phyloP scores from a whole-genome alignment of 2,797 vertebrate species.

The Anabacerthia variegaticeps region DNA sequence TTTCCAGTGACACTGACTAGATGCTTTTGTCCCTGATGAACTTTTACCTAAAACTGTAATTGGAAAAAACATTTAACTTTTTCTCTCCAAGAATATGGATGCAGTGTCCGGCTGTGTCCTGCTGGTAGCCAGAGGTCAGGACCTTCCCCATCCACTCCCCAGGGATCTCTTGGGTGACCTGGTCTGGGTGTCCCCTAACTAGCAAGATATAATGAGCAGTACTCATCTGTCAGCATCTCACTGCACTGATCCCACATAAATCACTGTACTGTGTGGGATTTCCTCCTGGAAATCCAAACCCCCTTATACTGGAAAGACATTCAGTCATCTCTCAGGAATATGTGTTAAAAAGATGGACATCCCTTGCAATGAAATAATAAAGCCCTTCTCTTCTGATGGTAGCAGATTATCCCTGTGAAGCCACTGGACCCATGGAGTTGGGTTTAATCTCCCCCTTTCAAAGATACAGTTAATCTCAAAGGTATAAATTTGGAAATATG shows the following conservation, averaged over 20 bases:
- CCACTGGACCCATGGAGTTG: neutral
- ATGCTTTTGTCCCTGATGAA: neutral
- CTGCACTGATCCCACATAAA: neutral
- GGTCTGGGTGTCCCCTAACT: neutral
- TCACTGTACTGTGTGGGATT: neutral
- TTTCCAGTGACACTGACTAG: neutral
- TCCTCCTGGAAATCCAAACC: neutral
- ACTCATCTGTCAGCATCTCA: neutral
- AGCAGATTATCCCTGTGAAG: neutral
- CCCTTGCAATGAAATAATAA: neutral
- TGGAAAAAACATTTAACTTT: neutral
- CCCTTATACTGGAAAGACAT: accelerated
- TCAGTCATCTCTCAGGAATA: neutral
- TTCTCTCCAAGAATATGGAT: neutral
- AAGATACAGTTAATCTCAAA: neutral
- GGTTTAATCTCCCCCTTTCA: neutral
- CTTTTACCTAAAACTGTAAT: neutral
- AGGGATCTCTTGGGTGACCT: neutral
- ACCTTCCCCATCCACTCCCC: neutral
- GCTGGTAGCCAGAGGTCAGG: neutral
- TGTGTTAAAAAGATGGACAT: neutral
- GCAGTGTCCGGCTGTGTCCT: neutral
- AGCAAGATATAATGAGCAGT: neutral
- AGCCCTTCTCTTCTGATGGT: neutral
- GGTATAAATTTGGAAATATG: neutral